Evolutionary conservation across 2,888 invertebrate genomes (phyloP), one percentile per base, ranked within the genome.

Genomic region (Dendrolimus houi): DNA sequence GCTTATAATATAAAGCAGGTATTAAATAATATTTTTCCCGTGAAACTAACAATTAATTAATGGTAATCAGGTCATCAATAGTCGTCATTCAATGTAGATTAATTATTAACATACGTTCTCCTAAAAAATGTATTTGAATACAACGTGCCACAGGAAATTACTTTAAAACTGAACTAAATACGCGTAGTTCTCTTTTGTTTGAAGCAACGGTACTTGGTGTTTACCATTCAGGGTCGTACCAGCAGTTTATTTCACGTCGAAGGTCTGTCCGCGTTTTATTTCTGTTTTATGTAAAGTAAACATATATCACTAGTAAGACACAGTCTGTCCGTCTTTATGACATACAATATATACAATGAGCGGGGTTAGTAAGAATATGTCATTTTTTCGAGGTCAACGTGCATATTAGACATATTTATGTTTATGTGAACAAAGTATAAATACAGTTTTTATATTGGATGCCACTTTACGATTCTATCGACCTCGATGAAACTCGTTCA

Each of bases 121-220:
- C 47, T 47, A 47, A 8, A 47, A 10, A 47, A 47, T 12, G 12
- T 47, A 10, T 47, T 47, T 47, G 29, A 29, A 29, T 29, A 29
- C 29, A 29, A 29, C 47, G 65, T 71, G 71, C 64, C 71, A 74
- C 77, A 79, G 79, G 83, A 83, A 81, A 75, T 77, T 71, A 75
- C 68, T 74, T 70, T 67, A 77, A 72, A 73, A 73, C 70, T 75
- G 73, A 67, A 74, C 72, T 71, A 75, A 63, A 73, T 56, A 53
- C 53, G 52, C 72, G 66, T 67, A 61, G 64, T 66, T 70, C 62
- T 67, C 71, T 72, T 77, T 77, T 80, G 77, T 80, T 65, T 71
- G 67, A 62, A 63, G 57, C 79, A 85, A 80, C 83, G 80, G 82
- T 71, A 79, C 73, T 70, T 59, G 55, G 58, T 70, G 64, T 74